Evolutionary conservation across 2,113 vertebrate species (phyloP).

Genomic region (Noctilio leporinus): DNA sequence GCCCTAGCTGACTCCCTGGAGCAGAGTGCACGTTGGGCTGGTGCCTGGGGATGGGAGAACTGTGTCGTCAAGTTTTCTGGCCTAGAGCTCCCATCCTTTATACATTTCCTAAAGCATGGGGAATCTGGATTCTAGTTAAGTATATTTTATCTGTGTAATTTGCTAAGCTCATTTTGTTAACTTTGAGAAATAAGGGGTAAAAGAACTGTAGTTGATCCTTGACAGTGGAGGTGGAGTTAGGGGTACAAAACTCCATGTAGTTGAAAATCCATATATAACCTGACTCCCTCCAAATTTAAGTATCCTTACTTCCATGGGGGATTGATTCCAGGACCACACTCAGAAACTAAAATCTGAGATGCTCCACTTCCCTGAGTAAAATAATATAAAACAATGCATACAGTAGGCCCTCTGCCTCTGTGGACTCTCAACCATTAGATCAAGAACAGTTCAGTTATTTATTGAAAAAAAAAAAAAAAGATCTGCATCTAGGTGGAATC

Average conservation of each 20-base stretch:
- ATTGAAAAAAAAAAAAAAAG: background rate
- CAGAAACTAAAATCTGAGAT: too few species aligned
- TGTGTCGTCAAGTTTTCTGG: background rate
- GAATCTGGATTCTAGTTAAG: background rate
- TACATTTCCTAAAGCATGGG: background rate
- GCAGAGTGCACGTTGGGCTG: rapidly evolving
- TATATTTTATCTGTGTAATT: background rate
- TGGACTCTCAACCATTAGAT: background rate
- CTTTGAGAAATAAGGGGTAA: background rate
- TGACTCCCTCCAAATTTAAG: background rate
- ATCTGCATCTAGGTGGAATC: background rate
- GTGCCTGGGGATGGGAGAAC: background rate
- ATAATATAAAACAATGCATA: background rate
- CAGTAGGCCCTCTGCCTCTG: background rate
- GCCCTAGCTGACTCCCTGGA: background rate
- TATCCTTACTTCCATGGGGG: background rate
- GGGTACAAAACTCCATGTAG: background rate
- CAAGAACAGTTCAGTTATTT: background rate
- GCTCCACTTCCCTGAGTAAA: background rate
- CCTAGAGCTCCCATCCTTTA: background rate
- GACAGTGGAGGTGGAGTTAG: background rate
- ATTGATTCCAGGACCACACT: background rate
- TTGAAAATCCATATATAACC: background rate
- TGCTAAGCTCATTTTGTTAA: background rate
- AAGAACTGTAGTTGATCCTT: background rate